phyloP scores from a whole-genome alignment of 2,113 vertebrate species.

The Laticauda colubrina region DNA sequence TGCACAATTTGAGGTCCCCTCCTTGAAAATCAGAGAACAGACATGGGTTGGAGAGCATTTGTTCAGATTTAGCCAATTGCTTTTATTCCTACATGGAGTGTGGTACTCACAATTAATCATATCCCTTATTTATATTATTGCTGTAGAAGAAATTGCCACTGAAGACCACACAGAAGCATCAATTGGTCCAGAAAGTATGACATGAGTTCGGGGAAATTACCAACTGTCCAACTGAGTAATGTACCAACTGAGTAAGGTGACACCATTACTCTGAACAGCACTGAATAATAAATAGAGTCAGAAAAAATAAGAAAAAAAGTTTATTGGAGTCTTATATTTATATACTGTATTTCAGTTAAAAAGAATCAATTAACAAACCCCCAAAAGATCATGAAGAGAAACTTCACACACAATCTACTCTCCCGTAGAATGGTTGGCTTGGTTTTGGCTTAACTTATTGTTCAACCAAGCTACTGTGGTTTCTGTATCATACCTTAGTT shows the following conservation, averaged over 20 bases:
- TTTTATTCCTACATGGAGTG: neutral
- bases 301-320: neutral
- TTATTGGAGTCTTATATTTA: neutral
- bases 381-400: neutral
- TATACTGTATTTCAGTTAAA: neutral
- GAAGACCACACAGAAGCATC: neutral
- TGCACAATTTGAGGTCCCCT: neutral
- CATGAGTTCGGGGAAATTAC: neutral
- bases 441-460: neutral
- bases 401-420: neutral
- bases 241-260: neutral
- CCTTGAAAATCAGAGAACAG: neutral
- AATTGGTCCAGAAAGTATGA: neutral
- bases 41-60: neutral
- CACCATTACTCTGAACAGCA: neutral
- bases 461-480: neutral
- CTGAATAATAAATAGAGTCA: neutral
- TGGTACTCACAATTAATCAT: neutral
- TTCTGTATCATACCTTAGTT: neutral
- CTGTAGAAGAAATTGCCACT: neutral
- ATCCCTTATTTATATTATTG: neutral
- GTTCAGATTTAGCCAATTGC: neutral
- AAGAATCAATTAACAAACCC: neutral
- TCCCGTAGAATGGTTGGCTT: neutral
- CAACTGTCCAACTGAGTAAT: neutral